These are phyloP conservation scores for Drosophila anomalata DNA, from an alignment of 2,888 invertebrate species.

Conservation along the genomic window DNA sequence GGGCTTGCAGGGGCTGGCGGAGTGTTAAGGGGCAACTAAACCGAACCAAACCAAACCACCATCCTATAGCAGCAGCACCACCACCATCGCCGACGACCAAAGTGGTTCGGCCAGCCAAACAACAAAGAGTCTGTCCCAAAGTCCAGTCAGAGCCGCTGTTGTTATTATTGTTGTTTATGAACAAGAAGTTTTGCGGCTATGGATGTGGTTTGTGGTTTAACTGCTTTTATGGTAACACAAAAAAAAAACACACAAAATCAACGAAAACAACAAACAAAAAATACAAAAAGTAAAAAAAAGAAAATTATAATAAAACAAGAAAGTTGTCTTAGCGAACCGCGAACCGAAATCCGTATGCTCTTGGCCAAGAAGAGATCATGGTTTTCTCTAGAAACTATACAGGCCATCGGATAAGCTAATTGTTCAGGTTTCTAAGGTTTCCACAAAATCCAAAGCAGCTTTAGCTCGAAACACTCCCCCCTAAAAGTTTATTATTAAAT, in stretches of 20 bases:
- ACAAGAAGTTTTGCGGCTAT: conserved; percentile 78
- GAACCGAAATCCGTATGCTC: conserved; percentile 30
- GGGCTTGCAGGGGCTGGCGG: background rate
- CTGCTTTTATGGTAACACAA: conserved; percentile 76
- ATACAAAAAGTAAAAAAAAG: conserved; percentile 4
- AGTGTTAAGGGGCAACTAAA: conserved; percentile 9
- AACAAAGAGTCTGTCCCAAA: conserved; percentile 70
- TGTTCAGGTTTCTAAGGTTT: conserved; percentile 1
- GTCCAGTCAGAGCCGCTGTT: conserved; percentile 31
- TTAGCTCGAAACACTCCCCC: background rate
- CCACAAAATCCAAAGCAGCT: background rate
- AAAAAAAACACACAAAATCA: conserved; percentile 30
- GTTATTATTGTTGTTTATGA: conserved; percentile 57
- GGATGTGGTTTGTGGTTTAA: conserved; percentile 80
- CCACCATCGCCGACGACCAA: conserved; percentile 45
- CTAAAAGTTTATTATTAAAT: background rate
- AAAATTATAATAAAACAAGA: conserved; percentile 41
- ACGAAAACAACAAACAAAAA: conserved; percentile 36
- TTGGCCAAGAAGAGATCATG: background rate
- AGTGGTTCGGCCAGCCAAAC: conserved; percentile 79
- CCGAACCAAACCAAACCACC: conserved; percentile 18
- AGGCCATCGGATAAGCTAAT: background rate
- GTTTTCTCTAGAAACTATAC: background rate
- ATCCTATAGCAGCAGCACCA: background rate
- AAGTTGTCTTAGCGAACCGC: conserved; percentile 11